A percentile compares a stretch with the other conserved stretches of the same genome.
Conservation (phyloP, 2,797 vertebrate genomes). For the Euthynnus affinis region DNA sequence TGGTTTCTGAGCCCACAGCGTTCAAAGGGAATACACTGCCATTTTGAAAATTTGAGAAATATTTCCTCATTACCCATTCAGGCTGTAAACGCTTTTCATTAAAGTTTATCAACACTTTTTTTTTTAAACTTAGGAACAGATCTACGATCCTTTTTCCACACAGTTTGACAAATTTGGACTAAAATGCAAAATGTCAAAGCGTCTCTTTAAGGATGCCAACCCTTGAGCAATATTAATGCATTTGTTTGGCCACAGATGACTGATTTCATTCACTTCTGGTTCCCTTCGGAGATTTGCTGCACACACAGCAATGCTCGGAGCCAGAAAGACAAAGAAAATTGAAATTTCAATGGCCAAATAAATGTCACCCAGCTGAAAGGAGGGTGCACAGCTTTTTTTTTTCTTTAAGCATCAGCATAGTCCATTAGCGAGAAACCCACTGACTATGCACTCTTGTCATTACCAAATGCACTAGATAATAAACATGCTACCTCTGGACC, state of each 20-base stretch:
- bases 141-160: constrained; percentile 16
- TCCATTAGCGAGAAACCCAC: constrained; percentile 58
- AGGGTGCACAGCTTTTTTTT: constrained; percentile 28
- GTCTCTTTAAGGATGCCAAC: constrained; percentile 50
- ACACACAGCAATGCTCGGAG: constrained; percentile 38
- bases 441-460: constrained; percentile 52
- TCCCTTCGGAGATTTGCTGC: constrained; percentile 57
- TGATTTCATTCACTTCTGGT: constrained; percentile 60
- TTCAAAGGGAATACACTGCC: constrained; percentile 10
- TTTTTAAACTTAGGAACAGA: constrained; percentile 2
- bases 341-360: constrained; percentile 63
- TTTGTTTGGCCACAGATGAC: constrained; percentile 67
- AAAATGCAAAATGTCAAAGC: constrained; percentile 38
- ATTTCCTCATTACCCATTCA: background rate
- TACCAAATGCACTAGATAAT: constrained; percentile 52
- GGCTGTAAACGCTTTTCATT: constrained; percentile 9
- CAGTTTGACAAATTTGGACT: constrained; percentile 32
- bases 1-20: background rate
- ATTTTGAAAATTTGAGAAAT: constrained; percentile 23
- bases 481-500: constrained; percentile 51
- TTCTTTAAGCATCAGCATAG: constrained; percentile 26
- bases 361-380: constrained; percentile 60
- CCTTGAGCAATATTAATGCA: constrained; percentile 50
- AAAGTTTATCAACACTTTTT: background rate
- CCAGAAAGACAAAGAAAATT: constrained; percentile 63